Percentiles rank a stretch among this genome's conserved stretches.
Evolutionary conservation across 2,888 invertebrate species (phyloP).

Genomic region (Andrena minutula): DNA sequence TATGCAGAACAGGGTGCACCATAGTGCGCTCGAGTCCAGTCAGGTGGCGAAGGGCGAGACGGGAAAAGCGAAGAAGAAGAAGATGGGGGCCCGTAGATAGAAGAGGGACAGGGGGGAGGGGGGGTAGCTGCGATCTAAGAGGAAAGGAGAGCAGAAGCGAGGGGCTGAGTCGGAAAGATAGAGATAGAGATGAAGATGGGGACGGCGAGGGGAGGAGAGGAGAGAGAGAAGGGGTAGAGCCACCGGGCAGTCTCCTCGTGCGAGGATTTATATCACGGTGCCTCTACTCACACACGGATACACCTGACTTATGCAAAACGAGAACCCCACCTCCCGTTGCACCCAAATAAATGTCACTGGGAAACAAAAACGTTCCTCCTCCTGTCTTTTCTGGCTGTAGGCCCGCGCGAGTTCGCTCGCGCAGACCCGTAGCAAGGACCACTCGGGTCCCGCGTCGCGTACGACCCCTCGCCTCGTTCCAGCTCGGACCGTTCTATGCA

Average conservation of each 20-base stretch:
- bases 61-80: conserved; percentile 59
- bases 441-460: conserved; percentile 23
- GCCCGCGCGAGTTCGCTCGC: conserved; percentile 62
- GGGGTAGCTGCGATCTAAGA: conserved; percentile 51
- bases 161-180: conserved; percentile 42
- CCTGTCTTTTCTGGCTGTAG: conserved; percentile 62
- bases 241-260: conserved; percentile 80
- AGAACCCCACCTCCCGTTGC: conserved; percentile 76
- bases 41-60: conserved; percentile 57
- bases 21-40: conserved; percentile 75
- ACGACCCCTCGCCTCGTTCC: conserved; percentile 31
- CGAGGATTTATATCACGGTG: conserved; percentile 82
- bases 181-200: conserved; percentile 46
- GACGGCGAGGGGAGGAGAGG: conserved; percentile 52
- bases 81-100: conserved; percentile 52
- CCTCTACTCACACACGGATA: conserved; percentile 78
- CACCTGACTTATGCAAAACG: conserved; percentile 84
- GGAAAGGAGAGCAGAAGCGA: conserved; percentile 50
- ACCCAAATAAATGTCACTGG: conserved; percentile 84
- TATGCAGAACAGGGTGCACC: conserved; percentile 84
- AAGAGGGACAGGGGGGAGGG: conserved; percentile 48
- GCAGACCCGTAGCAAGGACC: conserved; percentile 51
- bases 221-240: conserved; percentile 69
- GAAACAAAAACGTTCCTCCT: conserved; percentile 80
- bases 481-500: conserved; percentile 31